Evolutionary conservation across 2,113 vertebrate species (phyloP).

Genomic region (Pipra filicauda): DNA sequence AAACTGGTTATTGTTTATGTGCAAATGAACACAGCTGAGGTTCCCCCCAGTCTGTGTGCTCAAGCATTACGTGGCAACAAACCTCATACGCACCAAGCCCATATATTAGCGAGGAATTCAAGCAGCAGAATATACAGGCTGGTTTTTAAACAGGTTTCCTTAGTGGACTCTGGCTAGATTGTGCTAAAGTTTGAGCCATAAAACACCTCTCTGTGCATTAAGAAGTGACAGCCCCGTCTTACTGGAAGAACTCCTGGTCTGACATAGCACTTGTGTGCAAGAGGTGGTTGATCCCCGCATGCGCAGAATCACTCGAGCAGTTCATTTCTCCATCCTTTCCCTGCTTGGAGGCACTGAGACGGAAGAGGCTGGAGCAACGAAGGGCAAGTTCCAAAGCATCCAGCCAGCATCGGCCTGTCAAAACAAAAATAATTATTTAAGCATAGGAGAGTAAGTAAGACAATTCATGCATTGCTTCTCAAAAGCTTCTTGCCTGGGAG

Average conservation of each 20-base stretch:
- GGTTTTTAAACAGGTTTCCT: background rate
- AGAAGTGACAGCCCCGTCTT: slow-evolving; percentile 47
- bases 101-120: background rate
- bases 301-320: slow-evolving; percentile 77
- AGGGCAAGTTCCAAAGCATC: slow-evolving; percentile 93
- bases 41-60: background rate
- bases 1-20: background rate
- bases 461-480: background rate
- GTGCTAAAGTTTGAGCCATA: rapidly evolving
- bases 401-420: slow-evolving; percentile 95
- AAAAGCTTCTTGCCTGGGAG: background rate
- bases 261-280: slow-evolving; percentile 77
- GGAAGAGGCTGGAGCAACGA: slow-evolving; percentile 91
- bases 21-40: background rate
- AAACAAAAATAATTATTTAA: background rate
- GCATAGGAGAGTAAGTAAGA: background rate
- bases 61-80: background rate
- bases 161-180: background rate
- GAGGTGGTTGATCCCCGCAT: slow-evolving; percentile 79
- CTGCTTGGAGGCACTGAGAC: slow-evolving; percentile 81
- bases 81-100: background rate
- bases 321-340: slow-evolving; percentile 83
- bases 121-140: background rate
- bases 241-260: slow-evolving; percentile 89
- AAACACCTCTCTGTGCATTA: background rate